Evolutionary conservation across 64 coral and sea anemone species (phyloP).

Genomic region (Acropora yongei): DNA sequence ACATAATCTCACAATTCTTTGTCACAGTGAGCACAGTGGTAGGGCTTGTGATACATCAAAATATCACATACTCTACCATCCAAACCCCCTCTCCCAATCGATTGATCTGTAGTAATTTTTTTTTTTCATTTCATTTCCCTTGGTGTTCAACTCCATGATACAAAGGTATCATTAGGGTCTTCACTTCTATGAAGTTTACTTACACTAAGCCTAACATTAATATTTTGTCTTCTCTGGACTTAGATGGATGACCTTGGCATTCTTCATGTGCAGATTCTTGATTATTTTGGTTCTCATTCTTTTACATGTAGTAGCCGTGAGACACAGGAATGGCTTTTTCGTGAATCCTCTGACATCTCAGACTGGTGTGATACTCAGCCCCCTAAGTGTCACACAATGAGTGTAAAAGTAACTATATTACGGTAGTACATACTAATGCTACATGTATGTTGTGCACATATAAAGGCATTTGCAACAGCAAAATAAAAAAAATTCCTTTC

Average conservation of each 20-base stretch:
- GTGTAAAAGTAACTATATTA: no score
- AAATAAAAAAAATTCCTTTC: no score
- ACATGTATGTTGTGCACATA: no score
- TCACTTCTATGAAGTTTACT: neutral
- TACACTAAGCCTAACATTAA: neutral
- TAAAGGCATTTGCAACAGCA: no score
- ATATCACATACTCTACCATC: constrained; percentile 16
- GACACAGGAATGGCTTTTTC: constrained; percentile 38
- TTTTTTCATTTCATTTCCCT: neutral
- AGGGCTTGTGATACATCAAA: constrained; percentile 29
- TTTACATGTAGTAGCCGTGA: constrained; percentile 51
- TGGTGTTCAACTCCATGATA: neutral
- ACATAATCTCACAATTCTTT: constrained; percentile 38
- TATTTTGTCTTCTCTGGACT: constrained; percentile 26
- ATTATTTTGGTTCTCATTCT: constrained; percentile 39
- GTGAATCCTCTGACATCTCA: constrained; percentile 43
- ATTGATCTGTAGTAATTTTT: constrained; percentile 15
- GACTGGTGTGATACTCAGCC: constrained; percentile 14
- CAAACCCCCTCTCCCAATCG: constrained; percentile 9
- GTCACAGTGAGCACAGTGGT: constrained; percentile 44
- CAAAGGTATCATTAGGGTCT: constrained; percentile 9
- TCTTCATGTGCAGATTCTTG: constrained; percentile 48
- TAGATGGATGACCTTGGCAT: constrained; percentile 14
- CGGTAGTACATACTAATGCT: no score
- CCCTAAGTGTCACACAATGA: neutral